These are phyloP conservation scores for Lamellibrachia luymesi DNA, from an alignment of 1,140 invertebrate genomes.

Conservation along the genomic window DNA sequence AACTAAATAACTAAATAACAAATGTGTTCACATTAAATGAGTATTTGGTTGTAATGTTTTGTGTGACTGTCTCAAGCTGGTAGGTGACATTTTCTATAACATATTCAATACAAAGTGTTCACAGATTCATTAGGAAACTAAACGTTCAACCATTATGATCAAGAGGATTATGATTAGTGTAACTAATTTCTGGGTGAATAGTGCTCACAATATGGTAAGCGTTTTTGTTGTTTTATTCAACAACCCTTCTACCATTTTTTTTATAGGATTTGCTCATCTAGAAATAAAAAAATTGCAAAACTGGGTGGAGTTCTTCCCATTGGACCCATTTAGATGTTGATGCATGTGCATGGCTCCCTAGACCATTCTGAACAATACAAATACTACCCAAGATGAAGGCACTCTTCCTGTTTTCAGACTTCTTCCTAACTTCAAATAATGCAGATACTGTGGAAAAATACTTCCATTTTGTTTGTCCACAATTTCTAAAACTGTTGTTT, in stretches of 20 bases:
- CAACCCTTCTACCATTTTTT: too few relatives aligned
- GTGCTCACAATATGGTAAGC: neutral
- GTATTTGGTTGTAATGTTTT: neutral
- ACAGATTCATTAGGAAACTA: neutral
- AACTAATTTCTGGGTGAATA: neutral
- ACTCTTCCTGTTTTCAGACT: neutral
- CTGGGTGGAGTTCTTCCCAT: too few relatives aligned
- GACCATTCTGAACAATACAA: neutral
- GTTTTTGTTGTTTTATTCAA: neutral
- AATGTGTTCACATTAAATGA: neutral
- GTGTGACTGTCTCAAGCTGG: neutral
- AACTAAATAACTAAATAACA: neutral
- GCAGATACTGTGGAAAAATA: too few relatives aligned
- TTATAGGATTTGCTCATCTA: too few relatives aligned
- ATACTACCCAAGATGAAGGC: too few relatives aligned
- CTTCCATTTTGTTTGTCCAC: too few relatives aligned
- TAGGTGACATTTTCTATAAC: neutral
- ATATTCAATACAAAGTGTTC: neutral
- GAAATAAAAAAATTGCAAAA: too few relatives aligned
- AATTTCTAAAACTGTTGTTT: too few relatives aligned
- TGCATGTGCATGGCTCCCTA: neutral
- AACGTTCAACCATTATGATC: neutral
- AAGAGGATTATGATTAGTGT: neutral
- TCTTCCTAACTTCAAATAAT: neutral
- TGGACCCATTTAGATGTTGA: neutral